Evolutionary conservation across 1,140 invertebrate species (phyloP).

Genomic region (Drosophila eugracilis): DNA sequence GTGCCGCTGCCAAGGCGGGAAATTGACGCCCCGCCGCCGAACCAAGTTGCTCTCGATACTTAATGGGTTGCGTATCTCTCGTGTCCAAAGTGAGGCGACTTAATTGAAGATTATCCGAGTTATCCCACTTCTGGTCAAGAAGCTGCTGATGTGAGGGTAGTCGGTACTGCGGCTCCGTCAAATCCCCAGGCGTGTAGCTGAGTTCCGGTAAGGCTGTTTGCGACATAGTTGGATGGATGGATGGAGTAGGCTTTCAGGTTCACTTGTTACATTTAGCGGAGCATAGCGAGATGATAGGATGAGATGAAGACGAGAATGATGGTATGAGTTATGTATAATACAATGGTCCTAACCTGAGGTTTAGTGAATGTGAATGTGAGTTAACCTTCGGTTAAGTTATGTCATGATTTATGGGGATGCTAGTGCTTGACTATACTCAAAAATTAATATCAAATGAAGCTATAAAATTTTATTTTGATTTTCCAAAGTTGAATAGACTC

Average conservation of each 20-base stretch:
- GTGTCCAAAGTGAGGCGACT: slow-evolving; percentile 57
- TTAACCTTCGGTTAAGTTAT: too few species aligned
- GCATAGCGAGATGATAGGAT: slow-evolving; percentile 8
- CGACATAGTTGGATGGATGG: slow-evolving; percentile 56
- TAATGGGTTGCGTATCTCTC: slow-evolving; percentile 23
- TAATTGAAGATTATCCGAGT: slow-evolving; percentile 35
- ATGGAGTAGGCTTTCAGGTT: slow-evolving; percentile 8
- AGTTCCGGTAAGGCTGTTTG: slow-evolving; percentile 67
- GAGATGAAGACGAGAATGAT: slow-evolving; percentile 6
- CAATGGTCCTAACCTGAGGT: background rate
- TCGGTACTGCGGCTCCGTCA: slow-evolving; percentile 86
- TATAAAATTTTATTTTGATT: background rate
- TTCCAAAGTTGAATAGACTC: background rate
- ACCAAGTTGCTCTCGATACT: slow-evolving; percentile 27
- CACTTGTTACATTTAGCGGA: slow-evolving; percentile 12
- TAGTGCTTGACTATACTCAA: too few species aligned
- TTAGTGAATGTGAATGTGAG: background rate
- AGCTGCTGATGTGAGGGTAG: slow-evolving; percentile 85
- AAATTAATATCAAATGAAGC: too few species aligned
- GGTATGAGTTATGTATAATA: background rate
- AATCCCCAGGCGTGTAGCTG: slow-evolving; percentile 86
- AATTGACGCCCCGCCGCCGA: slow-evolving; percentile 64
- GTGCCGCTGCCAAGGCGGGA: slow-evolving; percentile 62
- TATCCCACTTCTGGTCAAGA: slow-evolving; percentile 80
- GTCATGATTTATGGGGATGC: too few species aligned